These are phyloP conservation scores for Pogonomyrmex barbatus DNA, from an alignment of 1,140 invertebrate species.

Conservation along the genomic window DNA sequence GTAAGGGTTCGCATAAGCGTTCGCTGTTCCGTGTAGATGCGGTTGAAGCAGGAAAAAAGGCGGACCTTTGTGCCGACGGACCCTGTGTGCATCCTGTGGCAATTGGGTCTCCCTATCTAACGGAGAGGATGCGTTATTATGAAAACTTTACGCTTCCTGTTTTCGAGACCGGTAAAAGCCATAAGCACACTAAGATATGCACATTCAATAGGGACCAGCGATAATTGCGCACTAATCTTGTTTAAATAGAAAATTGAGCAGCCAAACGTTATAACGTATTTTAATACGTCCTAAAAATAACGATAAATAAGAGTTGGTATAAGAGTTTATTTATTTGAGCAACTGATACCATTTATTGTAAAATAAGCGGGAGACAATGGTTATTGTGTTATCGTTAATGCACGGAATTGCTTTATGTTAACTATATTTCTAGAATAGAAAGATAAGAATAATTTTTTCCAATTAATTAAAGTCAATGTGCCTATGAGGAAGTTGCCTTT, in stretches of 20 bases:
- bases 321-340: neutral
- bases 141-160: slow-evolving; percentile 76
- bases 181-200: slow-evolving; percentile 22
- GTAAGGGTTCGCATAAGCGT: slow-evolving; percentile 68
- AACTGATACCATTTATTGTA: neutral
- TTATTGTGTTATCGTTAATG: neutral
- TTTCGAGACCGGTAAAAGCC: slow-evolving; percentile 67
- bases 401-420: neutral
- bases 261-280: slow-evolving; percentile 39
- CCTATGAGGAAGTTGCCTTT: too few species aligned
- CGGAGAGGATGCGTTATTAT: slow-evolving; percentile 77
- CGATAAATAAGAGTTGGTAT: neutral
- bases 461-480: neutral
- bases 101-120: slow-evolving; percentile 74
- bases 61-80: slow-evolving; percentile 70
- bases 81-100: slow-evolving; percentile 76
- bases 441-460: neutral
- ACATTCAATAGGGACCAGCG: slow-evolving; percentile 15
- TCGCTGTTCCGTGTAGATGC: slow-evolving; percentile 76
- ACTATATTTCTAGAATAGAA: neutral
- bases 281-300: slow-evolving; percentile 28
- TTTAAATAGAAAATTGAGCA: slow-evolving; percentile 51
- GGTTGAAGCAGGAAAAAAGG: slow-evolving; percentile 72
- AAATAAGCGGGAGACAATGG: neutral
- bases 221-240: slow-evolving; percentile 63